Base-by-base conservation (phyloP, 2,888 invertebrate species). In the Sinopyrophorus schimmeli region DNA sequence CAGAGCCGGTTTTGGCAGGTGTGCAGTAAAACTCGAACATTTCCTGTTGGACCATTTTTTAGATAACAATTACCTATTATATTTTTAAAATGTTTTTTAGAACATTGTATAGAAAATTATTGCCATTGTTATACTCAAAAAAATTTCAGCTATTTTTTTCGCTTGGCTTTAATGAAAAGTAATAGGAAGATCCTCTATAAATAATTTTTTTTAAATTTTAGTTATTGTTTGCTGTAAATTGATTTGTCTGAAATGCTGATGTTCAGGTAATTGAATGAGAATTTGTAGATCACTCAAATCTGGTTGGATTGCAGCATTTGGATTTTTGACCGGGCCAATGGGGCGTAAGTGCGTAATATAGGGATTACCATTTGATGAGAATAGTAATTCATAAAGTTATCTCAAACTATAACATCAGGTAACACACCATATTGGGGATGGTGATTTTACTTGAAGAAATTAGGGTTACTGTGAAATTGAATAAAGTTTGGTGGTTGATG, bases 261-360 rank as follows among this genome's bases (percentile, higher is more conserved):
- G 70, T 3, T 66, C 60, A 5, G 71, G 71, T 17, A 70, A 53
- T 49, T 70, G 67, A 12, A 62, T 40, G 10, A 71, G 71, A 31
- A 69, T 56, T 52, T 69, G 71, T 17, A 71, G 40, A 57, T 70
- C 69, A 1, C 67, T 67, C 24, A 64, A 66, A 5, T 69, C 69
- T 9, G 70, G 69, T 47, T 67, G 72, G 32, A 71, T 66, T 1
- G 55, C 43, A 30, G 51, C 47, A 5, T 46, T 34, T 10, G 43
- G 43, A 14, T 34, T n/a, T 20, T 20, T 4, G 6, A 5, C 6
- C 6, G 20, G 20, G 20, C 4, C 20, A n/a, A 24, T 3, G 4
- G 24, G 24, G 10, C 10, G 24, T 17, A 31, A 12, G 10, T 49
- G 42, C n/a, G 18, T 5, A n/a, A 42, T 10, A n/a, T 15, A 16